Conservation (phyloP, 2,113 vertebrate species). For the Plectropomus leopardus region DNA sequence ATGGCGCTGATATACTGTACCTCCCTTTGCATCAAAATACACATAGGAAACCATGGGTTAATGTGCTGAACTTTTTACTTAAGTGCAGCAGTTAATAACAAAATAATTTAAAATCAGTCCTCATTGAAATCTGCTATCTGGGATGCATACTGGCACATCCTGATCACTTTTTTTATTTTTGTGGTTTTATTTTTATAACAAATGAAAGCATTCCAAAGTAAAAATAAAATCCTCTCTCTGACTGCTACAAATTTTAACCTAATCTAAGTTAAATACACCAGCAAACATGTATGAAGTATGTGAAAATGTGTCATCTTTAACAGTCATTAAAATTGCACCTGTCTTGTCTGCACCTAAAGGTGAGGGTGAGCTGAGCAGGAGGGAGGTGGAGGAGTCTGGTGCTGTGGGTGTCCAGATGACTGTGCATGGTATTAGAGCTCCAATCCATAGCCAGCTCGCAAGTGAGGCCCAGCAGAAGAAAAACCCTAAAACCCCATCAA, state of each 20-base stretch:
- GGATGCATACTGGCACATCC: background rate
- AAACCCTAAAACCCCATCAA: conserved; percentile 52
- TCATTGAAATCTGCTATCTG: too few species aligned
- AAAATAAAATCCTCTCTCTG: background rate
- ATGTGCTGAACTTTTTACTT: background rate
- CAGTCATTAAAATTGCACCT: background rate
- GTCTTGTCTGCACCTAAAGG: conserved; percentile 36
- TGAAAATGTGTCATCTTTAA: background rate
- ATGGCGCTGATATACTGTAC: background rate
- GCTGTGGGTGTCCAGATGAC: conserved; percentile 45
- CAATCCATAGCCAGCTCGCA: conserved; percentile 40
- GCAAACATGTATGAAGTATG: too few species aligned
- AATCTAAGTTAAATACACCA: background rate
- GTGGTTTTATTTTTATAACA: background rate
- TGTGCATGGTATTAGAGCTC: conserved; percentile 65
- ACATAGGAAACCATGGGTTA: background rate
- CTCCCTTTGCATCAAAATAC: background rate
- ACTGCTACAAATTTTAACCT: background rate
- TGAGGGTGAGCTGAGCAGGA: conserved; percentile 24
- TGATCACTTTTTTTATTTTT: too few species aligned
- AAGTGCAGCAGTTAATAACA: background rate
- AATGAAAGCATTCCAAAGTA: background rate
- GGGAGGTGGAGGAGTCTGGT: conserved; percentile 16
- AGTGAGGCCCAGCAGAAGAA: conserved; percentile 68
- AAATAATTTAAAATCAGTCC: background rate